Evolutionary conservation across 2,797 vertebrate species (phyloP), one percentile per base, ranked within the genome.

Genomic region (Anguilla anguilla): DNA sequence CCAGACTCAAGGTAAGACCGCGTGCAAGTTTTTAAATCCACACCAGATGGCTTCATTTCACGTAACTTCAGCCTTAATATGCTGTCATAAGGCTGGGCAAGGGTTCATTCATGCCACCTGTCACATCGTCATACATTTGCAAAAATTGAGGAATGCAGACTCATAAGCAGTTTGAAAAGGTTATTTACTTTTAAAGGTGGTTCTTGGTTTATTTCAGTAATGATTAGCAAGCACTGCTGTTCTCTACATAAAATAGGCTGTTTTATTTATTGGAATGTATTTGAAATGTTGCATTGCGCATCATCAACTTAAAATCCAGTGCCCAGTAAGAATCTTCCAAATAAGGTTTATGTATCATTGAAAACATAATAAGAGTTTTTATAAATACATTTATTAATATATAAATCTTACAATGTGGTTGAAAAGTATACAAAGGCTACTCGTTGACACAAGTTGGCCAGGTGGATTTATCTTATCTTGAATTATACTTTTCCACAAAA

Each of bases 1-100:
- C 97, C 97, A 0, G 97, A 98, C 91, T 98, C 97, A 94, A 97
- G 98, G 98, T 98, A 94, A 96, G 96, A 3, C 88, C 55, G 25
- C 10, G 64, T 67, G n/a, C 64, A 3, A 15, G 55, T 57, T 57
- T 57, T 57, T 57, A 57, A 67, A 67, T 28, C 64, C 64, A 67
- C 4, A 43, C n/a, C 67, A 72, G 28, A 72, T 28, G 15, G 35
- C 15, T 79, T 43, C 5, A 79, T 22, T 79, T 79, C 22, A 74
- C 46, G 35, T 43, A 17, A 69, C 39, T 46, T 17, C 74, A 39
- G 4, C 35, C 74, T 79, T 1, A 39, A 31, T 39, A 22, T 39
- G 6, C 15, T 5, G 17, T 43, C 6, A 11, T 13, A 72, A 28
- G 28, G 67, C n/a, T 35, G 9, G 67, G 67, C 28, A 13, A 72